Conservation (phyloP, 2,888 invertebrate genomes). For the Cosmia trapezina region DNA sequence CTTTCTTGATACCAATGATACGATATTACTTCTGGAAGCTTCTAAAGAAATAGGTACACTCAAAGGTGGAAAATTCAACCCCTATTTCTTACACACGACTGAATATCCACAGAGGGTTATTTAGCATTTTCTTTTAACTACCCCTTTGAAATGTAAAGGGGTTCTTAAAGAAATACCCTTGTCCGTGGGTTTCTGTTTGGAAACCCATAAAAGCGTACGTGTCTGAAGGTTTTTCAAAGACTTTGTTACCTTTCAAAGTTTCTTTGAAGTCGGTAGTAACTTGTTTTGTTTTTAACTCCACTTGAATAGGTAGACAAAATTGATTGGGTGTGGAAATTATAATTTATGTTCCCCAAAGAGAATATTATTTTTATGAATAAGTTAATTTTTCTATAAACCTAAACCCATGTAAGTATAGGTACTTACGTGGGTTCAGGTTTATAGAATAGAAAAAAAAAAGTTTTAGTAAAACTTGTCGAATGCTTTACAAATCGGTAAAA, state of each 20-base stretch:
- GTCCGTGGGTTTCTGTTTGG: slow-evolving; percentile 35
- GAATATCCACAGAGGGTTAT: slow-evolving; percentile 42
- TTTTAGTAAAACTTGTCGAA: not conserved
- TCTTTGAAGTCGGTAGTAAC: slow-evolving; percentile 41
- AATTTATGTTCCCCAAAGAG: not conserved
- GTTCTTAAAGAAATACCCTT: slow-evolving; percentile 58
- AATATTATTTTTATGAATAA: not conserved
- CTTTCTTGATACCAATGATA: slow-evolving; percentile 10
- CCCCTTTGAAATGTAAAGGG: slow-evolving; percentile 55
- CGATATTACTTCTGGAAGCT: not conserved
- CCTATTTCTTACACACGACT: slow-evolving; percentile 44
- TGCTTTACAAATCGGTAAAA: not conserved
- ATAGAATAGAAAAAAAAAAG: not conserved
- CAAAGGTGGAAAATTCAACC: slow-evolving; percentile 28
- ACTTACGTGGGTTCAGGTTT: no score
- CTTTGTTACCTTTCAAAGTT: slow-evolving; percentile 35
- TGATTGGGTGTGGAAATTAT: not conserved
- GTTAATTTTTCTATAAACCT: no score
- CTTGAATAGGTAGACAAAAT: not conserved
- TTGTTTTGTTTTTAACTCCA: slow-evolving; percentile 13
- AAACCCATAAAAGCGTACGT: slow-evolving; percentile 46
- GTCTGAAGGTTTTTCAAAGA: slow-evolving; percentile 55
- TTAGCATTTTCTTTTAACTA: slow-evolving; percentile 50
- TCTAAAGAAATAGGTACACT: not conserved
- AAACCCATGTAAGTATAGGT: no score